These are phyloP conservation scores for Holotrichia oblita DNA, from an alignment of 1,140 invertebrate genomes.

Conservation along the genomic window DNA sequence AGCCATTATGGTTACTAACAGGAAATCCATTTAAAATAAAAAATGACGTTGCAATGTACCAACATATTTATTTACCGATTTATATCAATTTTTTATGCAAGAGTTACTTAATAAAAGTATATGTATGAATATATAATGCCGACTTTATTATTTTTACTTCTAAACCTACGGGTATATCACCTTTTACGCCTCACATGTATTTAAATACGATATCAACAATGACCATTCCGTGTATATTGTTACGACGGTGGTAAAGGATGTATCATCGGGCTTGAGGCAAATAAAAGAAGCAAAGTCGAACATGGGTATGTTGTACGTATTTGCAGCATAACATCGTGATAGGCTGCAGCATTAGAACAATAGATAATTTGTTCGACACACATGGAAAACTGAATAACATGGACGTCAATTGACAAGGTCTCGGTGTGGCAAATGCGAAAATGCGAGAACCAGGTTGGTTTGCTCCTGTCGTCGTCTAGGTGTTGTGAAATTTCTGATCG, in stretches of 20 bases:
- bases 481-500: constrained; percentile 6
- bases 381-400: constrained; percentile 11
- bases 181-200: too few relatives aligned
- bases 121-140: too few relatives aligned
- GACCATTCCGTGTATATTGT: not conserved
- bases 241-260: not conserved
- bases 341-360: constrained; percentile 7
- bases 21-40: too few relatives aligned
- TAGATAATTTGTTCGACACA: constrained; percentile 17
- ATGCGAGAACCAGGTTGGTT: not conserved
- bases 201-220: not conserved
- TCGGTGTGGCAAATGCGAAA: constrained; percentile 10
- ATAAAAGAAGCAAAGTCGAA: not conserved
- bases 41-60: too few relatives aligned
- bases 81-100: too few relatives aligned
- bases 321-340: constrained; percentile 11
- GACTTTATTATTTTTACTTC: too few relatives aligned
- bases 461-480: not conserved
- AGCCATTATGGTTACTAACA: too few relatives aligned
- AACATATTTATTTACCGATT: too few relatives aligned
- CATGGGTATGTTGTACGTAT: not conserved
- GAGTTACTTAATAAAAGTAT: too few relatives aligned
- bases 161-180: too few relatives aligned
- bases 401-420: constrained; percentile 4
- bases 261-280: not conserved